phyloP scores from a whole-genome alignment of 2,888 invertebrate genomes.

The Campoplex nolae region DNA sequence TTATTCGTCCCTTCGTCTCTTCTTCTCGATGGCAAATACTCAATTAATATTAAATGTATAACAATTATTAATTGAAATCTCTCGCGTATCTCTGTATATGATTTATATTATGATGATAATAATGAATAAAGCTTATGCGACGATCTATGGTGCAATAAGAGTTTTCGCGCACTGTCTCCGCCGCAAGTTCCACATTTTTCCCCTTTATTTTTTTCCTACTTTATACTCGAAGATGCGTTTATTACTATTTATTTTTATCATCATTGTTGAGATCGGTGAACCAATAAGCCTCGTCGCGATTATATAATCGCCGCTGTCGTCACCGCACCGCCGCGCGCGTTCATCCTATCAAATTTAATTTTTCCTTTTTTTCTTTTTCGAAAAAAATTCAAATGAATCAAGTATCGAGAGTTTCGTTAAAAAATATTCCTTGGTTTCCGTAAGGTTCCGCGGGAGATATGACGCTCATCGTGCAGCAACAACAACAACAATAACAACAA shows the following conservation, averaged over 20 bases:
- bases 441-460: background rate
- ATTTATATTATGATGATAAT: constrained; percentile 75
- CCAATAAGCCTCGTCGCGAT: constrained; percentile 30
- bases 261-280: constrained; percentile 19
- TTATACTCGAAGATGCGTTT: constrained; percentile 29
- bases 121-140: constrained; percentile 78
- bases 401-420: background rate
- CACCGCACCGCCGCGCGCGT: no score
- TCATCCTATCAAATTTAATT: background rate
- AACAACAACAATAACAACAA: no score
- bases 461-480: no score
- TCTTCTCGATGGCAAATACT: constrained; percentile 71
- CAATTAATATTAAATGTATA: constrained; percentile 53
- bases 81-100: constrained; percentile 74
- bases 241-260: background rate
- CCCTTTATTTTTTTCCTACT: constrained; percentile 4
- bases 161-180: constrained; percentile 34
- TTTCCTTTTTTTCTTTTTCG: background rate
- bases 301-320: no score
- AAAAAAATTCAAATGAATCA: no score
- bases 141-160: constrained; percentile 70
- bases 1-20: constrained; percentile 18
- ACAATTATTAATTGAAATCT: constrained; percentile 62
- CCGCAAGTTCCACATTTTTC: no score
- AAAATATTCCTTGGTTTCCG: background rate